A percentile compares a stretch with the other conserved stretches of the same genome.
Conservation (phyloP, 2,888 invertebrate genomes). For the Drosophila recens region DNA sequence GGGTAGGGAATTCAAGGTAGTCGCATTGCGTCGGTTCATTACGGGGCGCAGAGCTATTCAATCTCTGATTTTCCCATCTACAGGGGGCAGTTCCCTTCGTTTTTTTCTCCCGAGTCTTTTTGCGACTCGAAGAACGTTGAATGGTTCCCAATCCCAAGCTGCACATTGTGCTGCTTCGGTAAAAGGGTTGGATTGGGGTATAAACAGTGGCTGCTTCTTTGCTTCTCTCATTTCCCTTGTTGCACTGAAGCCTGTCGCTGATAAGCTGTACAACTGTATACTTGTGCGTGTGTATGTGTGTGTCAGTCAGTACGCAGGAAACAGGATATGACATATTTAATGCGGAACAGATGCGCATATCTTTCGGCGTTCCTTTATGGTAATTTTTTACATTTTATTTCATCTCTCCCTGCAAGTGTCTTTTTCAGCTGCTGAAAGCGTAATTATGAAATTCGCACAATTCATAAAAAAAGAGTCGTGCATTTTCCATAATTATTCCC, state of each 20-base stretch:
- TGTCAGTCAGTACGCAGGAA: constrained; percentile 67
- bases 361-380: constrained; percentile 35
- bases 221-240: constrained; percentile 36
- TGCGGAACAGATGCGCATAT: constrained; percentile 77
- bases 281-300: constrained; percentile 11
- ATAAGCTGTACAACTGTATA: constrained; percentile 51
- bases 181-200: constrained; percentile 35
- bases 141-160: constrained; percentile 31
- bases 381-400: constrained; percentile 43
- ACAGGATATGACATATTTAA: constrained; percentile 82
- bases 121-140: constrained; percentile 17
- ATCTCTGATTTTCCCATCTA: constrained; percentile 10
- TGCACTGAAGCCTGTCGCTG: constrained; percentile 52
- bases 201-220: constrained; percentile 24
- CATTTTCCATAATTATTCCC: constrained; percentile 15
- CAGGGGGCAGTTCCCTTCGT: constrained; percentile 22
- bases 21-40: constrained; percentile 21
- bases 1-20: constrained; percentile 18
- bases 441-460: constrained; percentile 53
- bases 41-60: constrained; percentile 24
- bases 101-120: constrained; percentile 27
- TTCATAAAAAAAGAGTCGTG: constrained; percentile 22
- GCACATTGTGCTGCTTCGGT: constrained; percentile 21
- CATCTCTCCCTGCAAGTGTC: constrained; percentile 33
- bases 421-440: constrained; percentile 44